A percentile compares a stretch with the other conserved stretches of the same genome.
Conservation (phyloP, 35 echinoderm and acorn worm species). For the Strongylocentrotus purpuratus region DNA sequence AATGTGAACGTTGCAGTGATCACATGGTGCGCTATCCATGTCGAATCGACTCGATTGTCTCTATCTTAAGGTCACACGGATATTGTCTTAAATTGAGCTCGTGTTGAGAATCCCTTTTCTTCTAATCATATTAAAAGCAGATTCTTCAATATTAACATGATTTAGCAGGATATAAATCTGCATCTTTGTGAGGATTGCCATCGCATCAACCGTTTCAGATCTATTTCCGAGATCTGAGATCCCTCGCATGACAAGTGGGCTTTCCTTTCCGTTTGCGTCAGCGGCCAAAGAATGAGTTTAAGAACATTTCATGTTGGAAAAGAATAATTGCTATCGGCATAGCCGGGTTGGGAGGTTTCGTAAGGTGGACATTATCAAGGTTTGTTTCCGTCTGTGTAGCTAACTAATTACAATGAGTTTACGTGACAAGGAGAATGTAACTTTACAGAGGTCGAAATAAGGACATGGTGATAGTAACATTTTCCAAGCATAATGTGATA, state of each 20-base stretch:
- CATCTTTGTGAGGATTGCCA: neutral
- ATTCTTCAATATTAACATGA: too few species aligned
- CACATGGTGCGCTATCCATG: too few species aligned
- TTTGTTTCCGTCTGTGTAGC: neutral
- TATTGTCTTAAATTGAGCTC: too few species aligned
- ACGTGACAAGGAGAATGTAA: too few species aligned
- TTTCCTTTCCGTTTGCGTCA: neutral
- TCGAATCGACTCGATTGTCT: too few species aligned
- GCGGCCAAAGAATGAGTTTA: neutral
- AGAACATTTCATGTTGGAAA: neutral
- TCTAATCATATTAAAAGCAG: too few species aligned
- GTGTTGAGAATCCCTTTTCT: too few species aligned
- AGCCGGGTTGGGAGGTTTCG: neutral
- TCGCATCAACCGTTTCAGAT: neutral
- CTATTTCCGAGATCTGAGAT: neutral
- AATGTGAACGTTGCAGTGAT: too few species aligned
- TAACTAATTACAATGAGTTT: neutral
- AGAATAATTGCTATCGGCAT: neutral
- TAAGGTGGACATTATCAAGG: neutral
- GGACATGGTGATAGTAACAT: too few species aligned
- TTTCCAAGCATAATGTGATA: too few species aligned
- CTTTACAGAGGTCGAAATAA: too few species aligned
- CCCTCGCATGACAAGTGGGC: neutral
- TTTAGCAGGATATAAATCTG: neutral
- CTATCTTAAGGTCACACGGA: too few species aligned